Evolutionary conservation across 2,888 invertebrate genomes (phyloP).

Genomic region (Arctia plantaginis): DNA sequence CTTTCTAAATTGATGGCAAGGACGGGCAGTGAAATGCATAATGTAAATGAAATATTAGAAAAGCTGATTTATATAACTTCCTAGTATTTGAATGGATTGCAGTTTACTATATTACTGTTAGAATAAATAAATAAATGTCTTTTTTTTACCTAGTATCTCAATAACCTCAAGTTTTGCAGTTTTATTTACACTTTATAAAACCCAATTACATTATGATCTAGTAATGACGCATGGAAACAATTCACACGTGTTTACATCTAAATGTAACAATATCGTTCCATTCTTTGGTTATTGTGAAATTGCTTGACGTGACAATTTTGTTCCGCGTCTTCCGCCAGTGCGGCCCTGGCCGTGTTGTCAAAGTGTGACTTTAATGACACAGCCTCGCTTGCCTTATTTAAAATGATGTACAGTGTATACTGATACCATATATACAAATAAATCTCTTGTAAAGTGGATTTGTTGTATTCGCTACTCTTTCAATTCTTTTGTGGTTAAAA

Average conservation of each 20-base stretch:
- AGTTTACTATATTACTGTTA: not conserved
- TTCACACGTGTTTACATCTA: constrained; percentile 27
- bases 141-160: not conserved
- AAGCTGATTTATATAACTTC: no score
- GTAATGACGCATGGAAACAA: constrained; percentile 1
- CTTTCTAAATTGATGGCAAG: no score
- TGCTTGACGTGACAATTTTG: constrained; percentile 58
- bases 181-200: not conserved
- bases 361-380: constrained; percentile 27
- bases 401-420: not conserved
- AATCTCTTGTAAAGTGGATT: not conserved
- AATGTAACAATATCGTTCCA: constrained; percentile 20
- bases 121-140: not conserved
- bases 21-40: not conserved
- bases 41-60: not conserved
- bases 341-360: constrained; percentile 54
- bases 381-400: constrained; percentile 18
- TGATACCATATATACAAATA: not conserved
- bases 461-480: not conserved
- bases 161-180: not conserved
- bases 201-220: constrained; percentile 2
- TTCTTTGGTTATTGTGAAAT: constrained; percentile 35
- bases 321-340: constrained; percentile 51
- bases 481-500: not conserved
- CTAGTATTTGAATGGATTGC: not conserved